Evolutionary conservation across 2,797 vertebrate species (phyloP), one percentile per base, ranked within the genome.

Genomic region (Siniperca obscura): DNA sequence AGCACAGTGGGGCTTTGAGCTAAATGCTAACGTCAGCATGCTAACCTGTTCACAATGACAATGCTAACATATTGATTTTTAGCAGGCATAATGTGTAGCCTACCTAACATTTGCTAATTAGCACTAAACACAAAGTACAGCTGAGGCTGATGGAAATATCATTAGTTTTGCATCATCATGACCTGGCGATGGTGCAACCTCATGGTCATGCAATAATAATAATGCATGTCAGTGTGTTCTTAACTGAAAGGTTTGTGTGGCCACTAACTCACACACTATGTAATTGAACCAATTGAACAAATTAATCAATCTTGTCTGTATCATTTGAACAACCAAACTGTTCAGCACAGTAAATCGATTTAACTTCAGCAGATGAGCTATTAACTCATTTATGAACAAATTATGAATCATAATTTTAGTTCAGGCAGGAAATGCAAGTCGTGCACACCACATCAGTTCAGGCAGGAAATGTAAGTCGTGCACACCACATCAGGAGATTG

Each of bases 341-440:
- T 34, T 53, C 36, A 30, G 57, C n/a, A 12, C 17, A 2, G 30
- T 5, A 6, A 42, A 69, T 62, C 38, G 38, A 69, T 69, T 72
- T 25, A 50, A 50, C 42, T 59, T 7, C 34, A 1, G 44, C 60
- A 70, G 66, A 69, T 48, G 30, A 65, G 42, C 27, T 44, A 19
- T 42, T 48, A 44, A 70, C 14, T 55, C 9, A 44, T 84, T 61
- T 59, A 59, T 36, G 21, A 70, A 50, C 61, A 68, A 22, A 7
- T 62, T 11, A 12, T 38, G 67, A 76, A 64, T 82, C 19, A 59
- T 61, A 38, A 2, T 17, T 27, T 36, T 56, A n/a, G 30, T 5
- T 55, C 44, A 56, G 34, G 19, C 36, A 52, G 69, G 42, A 75
- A 76, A 78, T 79, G 12, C 10, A 44, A 82, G 69, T 69, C 50